Evolutionary conservation across 2,888 invertebrate genomes (phyloP), one percentile per base, ranked within the genome.

Genomic region (Cosmorhoe ocellata): DNA sequence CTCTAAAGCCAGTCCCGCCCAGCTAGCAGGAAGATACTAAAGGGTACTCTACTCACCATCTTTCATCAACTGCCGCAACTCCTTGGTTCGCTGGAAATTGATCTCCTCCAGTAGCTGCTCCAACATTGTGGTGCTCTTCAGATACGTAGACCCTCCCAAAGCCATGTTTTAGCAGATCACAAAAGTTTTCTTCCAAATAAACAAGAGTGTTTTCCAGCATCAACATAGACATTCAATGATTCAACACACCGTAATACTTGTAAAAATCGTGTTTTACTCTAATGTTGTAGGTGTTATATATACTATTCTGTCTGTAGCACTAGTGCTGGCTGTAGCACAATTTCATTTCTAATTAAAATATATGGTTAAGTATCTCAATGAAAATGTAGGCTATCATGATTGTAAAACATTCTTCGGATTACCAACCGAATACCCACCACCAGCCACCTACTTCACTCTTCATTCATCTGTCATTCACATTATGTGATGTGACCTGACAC

Each of bases 91-190:
- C 81, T 97, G 97, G 71, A 97, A 97, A 84, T 96, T 97, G 63
- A 97, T 97, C 83, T 97, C 97, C 76, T 97, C 97, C 53, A 97
- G 88, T 48, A 97, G 90, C 73, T 96, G 97, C 75, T 97, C 97
- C 65, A 97, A 84, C 80, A 95, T 94, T 24, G 95, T 95, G 12
- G 94, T 92, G 51, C 76, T 80, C 61, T 81, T 82, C 57, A 87
- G 63, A 49, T 76, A 80, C 9, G 83, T 72, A 3, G 86, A 79
- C 33, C 84, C 83, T 51, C 89, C 85, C 55, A 90, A 69, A 62
- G 84, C 81, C 61, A 87, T 72, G 58, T 89, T 81, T 28, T 1
- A 36, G 26, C 1, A 45, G 24, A 51, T 27, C 31, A 51, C 42
- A 45, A 22, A 13, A 45, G 13, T 32, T 30, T 39, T 45, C 37